Evolutionary conservation across 2,888 invertebrate species (phyloP).

Genomic region (Drosophila kokeensis): DNA sequence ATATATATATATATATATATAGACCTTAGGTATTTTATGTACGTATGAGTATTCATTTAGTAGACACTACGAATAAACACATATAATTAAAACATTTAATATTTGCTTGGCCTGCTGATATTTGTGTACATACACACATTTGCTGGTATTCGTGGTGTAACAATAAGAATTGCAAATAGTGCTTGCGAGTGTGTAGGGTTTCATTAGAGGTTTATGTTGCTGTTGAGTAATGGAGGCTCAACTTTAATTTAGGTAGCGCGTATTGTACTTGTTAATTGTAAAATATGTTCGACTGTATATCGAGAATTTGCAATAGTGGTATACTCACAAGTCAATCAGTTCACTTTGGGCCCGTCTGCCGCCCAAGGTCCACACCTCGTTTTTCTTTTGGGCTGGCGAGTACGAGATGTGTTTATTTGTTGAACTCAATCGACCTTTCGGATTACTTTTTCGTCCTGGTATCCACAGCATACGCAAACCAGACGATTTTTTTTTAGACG

Average conservation of each 20-base stretch:
- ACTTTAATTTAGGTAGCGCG: background rate
- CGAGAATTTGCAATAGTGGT: conserved; percentile 2
- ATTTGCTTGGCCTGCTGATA: conserved; percentile 31
- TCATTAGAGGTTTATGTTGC: background rate
- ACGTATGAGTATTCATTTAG: conserved; percentile 7
- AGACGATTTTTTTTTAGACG: conserved; percentile 77
- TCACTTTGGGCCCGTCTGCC: conserved; percentile 82
- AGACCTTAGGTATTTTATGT: background rate
- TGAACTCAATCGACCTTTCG: conserved; percentile 81
- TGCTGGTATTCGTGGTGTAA: background rate
- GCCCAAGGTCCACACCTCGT: conserved; percentile 84
- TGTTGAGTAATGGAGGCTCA: background rate
- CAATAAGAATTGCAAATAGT: background rate
- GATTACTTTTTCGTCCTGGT: conserved; percentile 83
- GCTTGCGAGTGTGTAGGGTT: background rate
- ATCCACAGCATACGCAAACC: conserved; percentile 84
- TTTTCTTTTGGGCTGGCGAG: conserved; percentile 78
- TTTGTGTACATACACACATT: background rate
- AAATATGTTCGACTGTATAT: background rate
- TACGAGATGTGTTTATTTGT: conserved; percentile 80
- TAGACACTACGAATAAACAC: conserved; percentile 18
- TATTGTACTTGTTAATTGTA: background rate
- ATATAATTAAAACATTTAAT: conserved; percentile 17
- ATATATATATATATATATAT: background rate
- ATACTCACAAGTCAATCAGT: conserved; percentile 82